Percentiles rank a stretch among this genome's conserved stretches.
Evolutionary conservation across 37 sponge, comb jelly and placozoan genomes (phyloP).

Genomic region (Agelas oroides): DNA sequence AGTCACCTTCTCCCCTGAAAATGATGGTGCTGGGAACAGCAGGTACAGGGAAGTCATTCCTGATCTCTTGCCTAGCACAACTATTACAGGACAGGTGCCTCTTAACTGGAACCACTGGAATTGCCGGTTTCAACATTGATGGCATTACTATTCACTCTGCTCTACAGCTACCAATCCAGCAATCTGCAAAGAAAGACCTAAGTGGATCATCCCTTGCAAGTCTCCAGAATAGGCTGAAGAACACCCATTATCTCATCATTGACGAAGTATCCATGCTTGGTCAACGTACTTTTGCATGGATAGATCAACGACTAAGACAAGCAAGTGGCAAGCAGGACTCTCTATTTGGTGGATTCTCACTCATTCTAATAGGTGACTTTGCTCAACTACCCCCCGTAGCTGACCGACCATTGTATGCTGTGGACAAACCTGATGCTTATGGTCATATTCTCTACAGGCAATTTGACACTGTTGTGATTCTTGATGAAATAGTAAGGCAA

Average conservation of each 20-base stretch:
- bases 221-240: conserved; percentile 8
- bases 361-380: conserved; percentile 53
- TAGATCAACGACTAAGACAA: conserved; percentile 43
- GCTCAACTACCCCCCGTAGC: conserved; percentile 52
- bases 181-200: not conserved
- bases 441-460: no score
- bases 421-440: no score
- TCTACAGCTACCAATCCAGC: conserved; percentile 22
- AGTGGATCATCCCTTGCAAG: no score
- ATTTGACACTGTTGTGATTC: no score
- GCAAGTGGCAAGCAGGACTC: not conserved
- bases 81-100: not conserved
- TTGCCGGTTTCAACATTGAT: conserved; percentile 37
- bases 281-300: not conserved
- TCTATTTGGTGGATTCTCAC: conserved; percentile 36
- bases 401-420: conserved; percentile 28
- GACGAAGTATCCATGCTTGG: conserved; percentile 70
- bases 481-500: not conserved
- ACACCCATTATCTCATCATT: conserved; percentile 34
- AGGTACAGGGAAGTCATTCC: no score
- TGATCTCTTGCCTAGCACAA: conserved; percentile 24
- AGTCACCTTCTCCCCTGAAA: conserved; percentile 16
- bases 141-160: conserved; percentile 46
- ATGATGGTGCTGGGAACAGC: conserved; percentile 34
- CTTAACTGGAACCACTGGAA: conserved; percentile 35